Evolutionary conservation across 2,797 vertebrate genomes (phyloP).

Genomic region (Malacoctenus gilli): DNA sequence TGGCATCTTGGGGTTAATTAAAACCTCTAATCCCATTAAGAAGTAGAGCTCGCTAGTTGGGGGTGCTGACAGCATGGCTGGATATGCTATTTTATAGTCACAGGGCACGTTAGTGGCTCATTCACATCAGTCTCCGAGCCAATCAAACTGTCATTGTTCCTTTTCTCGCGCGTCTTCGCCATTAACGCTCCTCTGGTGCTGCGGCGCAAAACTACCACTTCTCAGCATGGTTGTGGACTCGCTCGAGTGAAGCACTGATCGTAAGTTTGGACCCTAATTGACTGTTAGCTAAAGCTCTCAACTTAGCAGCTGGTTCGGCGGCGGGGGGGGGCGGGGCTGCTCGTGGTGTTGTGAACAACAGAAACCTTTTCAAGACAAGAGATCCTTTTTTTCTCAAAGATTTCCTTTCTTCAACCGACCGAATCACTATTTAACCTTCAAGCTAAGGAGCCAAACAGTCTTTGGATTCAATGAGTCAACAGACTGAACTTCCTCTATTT

Average conservation of each 20-base stretch:
- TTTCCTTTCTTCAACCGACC: too few relatives aligned
- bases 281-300: background rate
- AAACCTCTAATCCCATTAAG: slow-evolving; percentile 59
- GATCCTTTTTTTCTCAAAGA: too few relatives aligned
- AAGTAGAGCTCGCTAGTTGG: slow-evolving; percentile 39
- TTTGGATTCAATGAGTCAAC: too few relatives aligned
- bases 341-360: too few relatives aligned
- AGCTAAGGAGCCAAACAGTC: too few relatives aligned
- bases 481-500: too few relatives aligned
- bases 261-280: background rate
- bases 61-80: slow-evolving; percentile 28
- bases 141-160: slow-evolving; percentile 50
- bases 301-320: too few relatives aligned
- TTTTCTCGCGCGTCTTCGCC: slow-evolving; percentile 41
- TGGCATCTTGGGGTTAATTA: slow-evolving; percentile 66
- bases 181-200: slow-evolving; percentile 36
- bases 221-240: background rate
- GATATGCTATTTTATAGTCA: slow-evolving; percentile 48
- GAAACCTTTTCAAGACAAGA: too few relatives aligned
- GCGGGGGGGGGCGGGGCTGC: too few relatives aligned
- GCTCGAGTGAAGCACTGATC: background rate
- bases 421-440: too few relatives aligned
- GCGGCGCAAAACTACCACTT: background rate
- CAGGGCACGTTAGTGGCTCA: slow-evolving; percentile 40
- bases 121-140: slow-evolving; percentile 50